Evolutionary conservation across 2,797 vertebrate species (phyloP).

Genomic region (Apogon hyalosoma): DNA sequence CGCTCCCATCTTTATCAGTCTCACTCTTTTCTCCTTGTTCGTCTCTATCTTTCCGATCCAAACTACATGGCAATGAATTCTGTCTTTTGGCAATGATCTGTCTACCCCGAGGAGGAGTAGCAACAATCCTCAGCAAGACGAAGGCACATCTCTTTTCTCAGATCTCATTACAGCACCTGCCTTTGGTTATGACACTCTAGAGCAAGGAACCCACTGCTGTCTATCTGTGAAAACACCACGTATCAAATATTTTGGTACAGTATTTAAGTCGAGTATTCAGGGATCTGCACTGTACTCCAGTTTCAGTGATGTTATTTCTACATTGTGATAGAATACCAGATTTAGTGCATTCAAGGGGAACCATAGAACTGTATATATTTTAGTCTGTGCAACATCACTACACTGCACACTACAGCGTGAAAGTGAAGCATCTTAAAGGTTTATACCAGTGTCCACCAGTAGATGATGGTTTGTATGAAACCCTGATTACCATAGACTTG

Average conservation of each 20-base stretch:
- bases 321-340: too few species aligned
- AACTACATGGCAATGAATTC: conserved; percentile 59
- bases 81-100: conserved; percentile 63
- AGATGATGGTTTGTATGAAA: too few species aligned
- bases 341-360: too few species aligned
- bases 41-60: conserved; percentile 51
- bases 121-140: conserved; percentile 27
- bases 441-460: too few species aligned
- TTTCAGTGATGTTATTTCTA: too few species aligned
- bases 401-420: too few species aligned
- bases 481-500: too few species aligned
- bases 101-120: conserved; percentile 47
- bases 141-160: conserved; percentile 26
- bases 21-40: conserved; percentile 33
- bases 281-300: too few species aligned
- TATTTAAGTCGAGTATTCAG: too few species aligned
- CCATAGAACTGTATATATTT: too few species aligned
- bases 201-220: background rate
- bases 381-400: too few species aligned
- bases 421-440: too few species aligned
- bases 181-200: conserved; percentile 64
- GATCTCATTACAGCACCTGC: conserved; percentile 70
- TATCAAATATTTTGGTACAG: background rate
- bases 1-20: conserved; percentile 48
- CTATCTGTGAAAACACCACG: background rate